A percentile compares a stretch with the other conserved stretches of the same genome.
These are phyloP conservation scores for Aplidium turbinatum DNA, from an alignment of 23 tunicate species.

Conservation along the genomic window DNA sequence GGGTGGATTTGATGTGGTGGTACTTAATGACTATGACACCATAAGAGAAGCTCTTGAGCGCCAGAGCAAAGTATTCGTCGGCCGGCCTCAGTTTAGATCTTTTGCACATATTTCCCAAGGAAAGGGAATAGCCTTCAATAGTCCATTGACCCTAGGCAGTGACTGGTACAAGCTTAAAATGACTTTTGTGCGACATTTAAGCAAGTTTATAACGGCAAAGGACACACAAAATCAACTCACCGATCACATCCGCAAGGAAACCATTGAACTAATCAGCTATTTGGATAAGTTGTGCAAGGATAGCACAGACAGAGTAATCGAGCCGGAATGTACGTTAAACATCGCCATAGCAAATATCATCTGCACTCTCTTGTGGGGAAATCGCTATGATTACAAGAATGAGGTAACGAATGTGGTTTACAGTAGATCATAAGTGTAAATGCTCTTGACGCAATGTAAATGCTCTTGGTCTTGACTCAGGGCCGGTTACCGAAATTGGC, in stretches of 20 bases:
- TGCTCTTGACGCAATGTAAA: too few species aligned
- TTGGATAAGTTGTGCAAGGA: neutral
- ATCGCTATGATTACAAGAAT: slow-evolving; percentile 52
- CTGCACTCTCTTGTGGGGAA: slow-evolving; percentile 64
- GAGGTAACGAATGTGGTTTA: too few species aligned
- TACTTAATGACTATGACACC: slow-evolving; percentile 42
- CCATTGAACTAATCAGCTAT: slow-evolving; percentile 32
- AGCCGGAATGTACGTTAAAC: slow-evolving; percentile 21
- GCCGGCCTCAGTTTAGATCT: slow-evolving; percentile 62
- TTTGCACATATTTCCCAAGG: slow-evolving; percentile 62
- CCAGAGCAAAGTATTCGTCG: slow-evolving; percentile 40
- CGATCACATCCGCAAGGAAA: slow-evolving; percentile 47
- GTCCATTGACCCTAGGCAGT: slow-evolving; percentile 38
- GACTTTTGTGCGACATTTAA: slow-evolving; percentile 28
- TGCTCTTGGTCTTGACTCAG: too few species aligned
- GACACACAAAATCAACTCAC: slow-evolving; percentile 28
- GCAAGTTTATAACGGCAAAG: slow-evolving; percentile 26
- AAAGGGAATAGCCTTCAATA: slow-evolving; percentile 71
- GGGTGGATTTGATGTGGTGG: slow-evolving; percentile 59
- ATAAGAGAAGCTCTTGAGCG: slow-evolving; percentile 62
- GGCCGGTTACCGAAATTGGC: too few species aligned
- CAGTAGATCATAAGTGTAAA: too few species aligned
- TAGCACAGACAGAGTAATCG: slow-evolving; percentile 16
- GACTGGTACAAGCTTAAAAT: slow-evolving; percentile 42
- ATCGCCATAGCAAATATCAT: slow-evolving; percentile 60